phyloP scores from a whole-genome alignment of 2,113 vertebrate species.

The cattle (Bos taurus) region ARS-UCD2.0 NC_037332.1:19550001-19550500 shows the following conservation, averaged over 20 bases:
- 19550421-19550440: not conserved
- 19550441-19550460: not conserved
- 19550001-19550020: not conserved
- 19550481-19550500: not conserved
- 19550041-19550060: not conserved
- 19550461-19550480: not conserved
- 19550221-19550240: not conserved
- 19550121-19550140: slow-evolving; percentile 11
- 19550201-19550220: slow-evolving; percentile 27
- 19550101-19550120: slow-evolving; percentile 4
- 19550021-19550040: not conserved
- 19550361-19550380: not conserved
- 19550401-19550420: not conserved
- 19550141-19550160: not conserved
- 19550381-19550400: not conserved
- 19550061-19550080: not conserved
- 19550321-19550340: not conserved
- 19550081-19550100: not conserved
- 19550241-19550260: not conserved
- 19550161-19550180: not conserved
- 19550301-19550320: not conserved
- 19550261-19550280: not conserved
- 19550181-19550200: not conserved
- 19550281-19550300: not conserved
- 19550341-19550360: not conserved